Evolutionary conservation across 2,113 vertebrate genomes (phyloP).

Genomic region (Scortum barcoo): DNA sequence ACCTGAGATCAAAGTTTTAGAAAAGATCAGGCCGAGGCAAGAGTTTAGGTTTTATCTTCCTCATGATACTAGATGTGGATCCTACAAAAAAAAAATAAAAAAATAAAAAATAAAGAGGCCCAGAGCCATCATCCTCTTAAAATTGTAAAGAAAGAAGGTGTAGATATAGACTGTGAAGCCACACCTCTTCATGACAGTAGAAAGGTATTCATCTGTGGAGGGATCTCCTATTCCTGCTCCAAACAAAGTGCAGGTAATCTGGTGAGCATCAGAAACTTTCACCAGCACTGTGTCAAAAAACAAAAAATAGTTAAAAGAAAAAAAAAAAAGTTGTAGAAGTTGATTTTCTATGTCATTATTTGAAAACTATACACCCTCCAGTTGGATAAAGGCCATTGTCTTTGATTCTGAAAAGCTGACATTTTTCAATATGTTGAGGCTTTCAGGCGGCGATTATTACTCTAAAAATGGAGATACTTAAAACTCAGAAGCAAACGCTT

Average conservation of each 20-base stretch:
- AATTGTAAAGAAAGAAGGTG: neutral
- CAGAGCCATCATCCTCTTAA: neutral
- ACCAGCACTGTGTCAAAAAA: slow-evolving; percentile 83
- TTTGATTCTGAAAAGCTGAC: neutral
- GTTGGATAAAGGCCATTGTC: neutral
- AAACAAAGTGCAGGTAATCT: slow-evolving; percentile 82
- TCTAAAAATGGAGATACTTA: neutral
- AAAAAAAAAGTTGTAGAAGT: neutral
- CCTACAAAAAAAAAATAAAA: too few species aligned
- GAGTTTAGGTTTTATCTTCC: neutral
- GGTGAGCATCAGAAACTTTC: slow-evolving; percentile 76
- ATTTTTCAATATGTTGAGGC: neutral
- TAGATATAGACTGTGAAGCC: neutral
- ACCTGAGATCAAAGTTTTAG: slow-evolving; percentile 71
- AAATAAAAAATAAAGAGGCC: too few species aligned
- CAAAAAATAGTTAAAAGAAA: too few species aligned
- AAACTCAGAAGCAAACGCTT: neutral
- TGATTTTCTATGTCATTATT: neutral
- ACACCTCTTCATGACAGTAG: slow-evolving; percentile 82
- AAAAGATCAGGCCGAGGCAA: neutral
- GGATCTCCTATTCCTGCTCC: slow-evolving; percentile 65
- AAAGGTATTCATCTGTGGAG: slow-evolving; percentile 79
- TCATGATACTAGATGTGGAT: neutral
- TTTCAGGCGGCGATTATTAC: neutral
- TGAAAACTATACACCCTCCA: neutral